Percentiles rank a stretch among this genome's conserved stretches.
phyloP scores from a whole-genome alignment of 2,113 vertebrate species.

The Platycercus adscitus region DNA sequence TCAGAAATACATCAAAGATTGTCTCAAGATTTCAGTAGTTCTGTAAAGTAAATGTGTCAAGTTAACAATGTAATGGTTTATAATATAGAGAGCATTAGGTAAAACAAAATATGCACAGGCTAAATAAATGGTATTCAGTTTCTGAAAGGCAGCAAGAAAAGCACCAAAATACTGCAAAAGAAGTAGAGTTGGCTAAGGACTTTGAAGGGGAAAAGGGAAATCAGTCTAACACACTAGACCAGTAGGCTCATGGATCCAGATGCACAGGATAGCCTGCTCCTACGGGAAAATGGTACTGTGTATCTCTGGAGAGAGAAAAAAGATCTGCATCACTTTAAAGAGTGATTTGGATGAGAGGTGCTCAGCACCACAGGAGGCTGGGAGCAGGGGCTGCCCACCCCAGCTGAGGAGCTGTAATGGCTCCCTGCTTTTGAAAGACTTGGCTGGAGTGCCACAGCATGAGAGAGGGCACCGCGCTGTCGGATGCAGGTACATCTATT shows the following conservation, averaged over 20 bases:
- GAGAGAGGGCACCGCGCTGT: not conserved
- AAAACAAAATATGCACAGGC: not conserved
- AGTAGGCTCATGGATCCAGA: not conserved
- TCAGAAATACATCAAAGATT: constrained; percentile 54
- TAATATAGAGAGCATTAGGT: not conserved
- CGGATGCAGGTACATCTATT: not conserved
- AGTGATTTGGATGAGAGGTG: not conserved
- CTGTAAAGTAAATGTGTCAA: constrained; percentile 19
- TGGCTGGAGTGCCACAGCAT: not conserved
- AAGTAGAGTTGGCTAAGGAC: not conserved
- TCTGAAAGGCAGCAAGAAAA: constrained; percentile 34
- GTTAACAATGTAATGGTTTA: constrained; percentile 29
- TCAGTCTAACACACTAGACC: not conserved
- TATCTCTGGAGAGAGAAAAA: not conserved
- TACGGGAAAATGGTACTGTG: not conserved
- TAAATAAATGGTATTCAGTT: not conserved
- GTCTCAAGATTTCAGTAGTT: constrained; percentile 40
- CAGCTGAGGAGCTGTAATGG: accelerated
- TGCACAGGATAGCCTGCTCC: not conserved
- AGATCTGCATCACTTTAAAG: not conserved
- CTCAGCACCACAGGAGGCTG: accelerated
- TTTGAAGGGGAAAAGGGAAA: not conserved
- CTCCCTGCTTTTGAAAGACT: not conserved
- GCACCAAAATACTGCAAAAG: not conserved
- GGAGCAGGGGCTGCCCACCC: not conserved